Evolutionary conservation across 2,888 invertebrate species (phyloP), one percentile per base, ranked within the genome.

Genomic region (Oscheius sp.): DNA sequence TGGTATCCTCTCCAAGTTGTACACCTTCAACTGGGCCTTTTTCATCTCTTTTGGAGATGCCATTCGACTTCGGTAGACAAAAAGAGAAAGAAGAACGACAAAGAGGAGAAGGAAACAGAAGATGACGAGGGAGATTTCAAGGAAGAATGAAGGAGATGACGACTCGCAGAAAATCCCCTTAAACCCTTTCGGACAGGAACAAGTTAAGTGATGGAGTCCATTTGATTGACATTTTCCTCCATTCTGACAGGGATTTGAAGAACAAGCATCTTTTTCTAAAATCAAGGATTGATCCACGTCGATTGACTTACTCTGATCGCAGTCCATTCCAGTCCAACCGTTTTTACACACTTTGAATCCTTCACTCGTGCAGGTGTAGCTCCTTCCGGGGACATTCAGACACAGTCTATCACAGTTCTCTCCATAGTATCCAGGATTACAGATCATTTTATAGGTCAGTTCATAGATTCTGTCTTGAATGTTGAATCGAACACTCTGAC

Each of bases 311-410:
- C 54, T 22, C 33, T 54, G 0, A 1, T 33, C 54, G 33, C 54
- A 54, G 2, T 54, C 9, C 32, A 22, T 36, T n/a, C 54, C 54
- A 1, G 54, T 54, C 54, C 54, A 54, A 4, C 54, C 54, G 5
- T 32, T 17, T 12, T 54, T 32, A 20, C 54, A 54, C 20, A 54
- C 20, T 20, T 54, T 54, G n/a, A 33, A n/a, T 54, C 54, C 54
- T 14, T 54, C 20, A 12, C 20, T n/a, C 33, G 54, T 33, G 20
- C 54, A 54, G 20, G 32, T 6, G 33, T 33, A 54, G 33, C 36
- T 32, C 22, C 54, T 5, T 14, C 32, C 33, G n/a, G 32, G 20
- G 24, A n/a, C 9, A 26, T 20, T 6, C 5, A 54, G 5, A 32
- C 54, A 54, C 33, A 32, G n/a, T n/a, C 22, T 28, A 12, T 32